These are phyloP conservation scores for Tyria jacobaeae DNA, from an alignment of 2,888 invertebrate species.

Conservation along the genomic window DNA sequence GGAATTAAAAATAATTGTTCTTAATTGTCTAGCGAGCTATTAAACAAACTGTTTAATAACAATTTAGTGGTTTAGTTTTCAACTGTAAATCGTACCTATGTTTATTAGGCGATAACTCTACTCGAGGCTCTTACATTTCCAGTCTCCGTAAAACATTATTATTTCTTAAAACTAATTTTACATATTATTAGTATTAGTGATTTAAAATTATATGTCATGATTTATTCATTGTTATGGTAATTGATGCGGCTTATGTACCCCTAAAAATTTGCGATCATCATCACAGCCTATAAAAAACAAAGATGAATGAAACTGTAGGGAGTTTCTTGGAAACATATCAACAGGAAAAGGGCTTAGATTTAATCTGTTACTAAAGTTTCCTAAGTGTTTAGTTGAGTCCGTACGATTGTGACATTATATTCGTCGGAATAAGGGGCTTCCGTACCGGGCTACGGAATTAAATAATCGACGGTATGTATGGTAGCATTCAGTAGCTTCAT, in stretches of 20 bases:
- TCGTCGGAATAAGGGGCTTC: slow-evolving; percentile 75
- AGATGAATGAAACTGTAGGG: no score
- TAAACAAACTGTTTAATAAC: slow-evolving; percentile 58
- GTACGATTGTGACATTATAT: slow-evolving; percentile 50
- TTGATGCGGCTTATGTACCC: no score
- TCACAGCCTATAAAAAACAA: no score
- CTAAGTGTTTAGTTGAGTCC: slow-evolving; percentile 31
- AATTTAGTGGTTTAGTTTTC: slow-evolving; percentile 48
- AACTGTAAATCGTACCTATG: slow-evolving; percentile 28
- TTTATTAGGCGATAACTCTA: not conserved
- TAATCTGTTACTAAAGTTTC: slow-evolving; percentile 27
- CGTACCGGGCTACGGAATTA: slow-evolving; percentile 68
- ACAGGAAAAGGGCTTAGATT: no score
- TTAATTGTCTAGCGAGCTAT: slow-evolving; percentile 62
- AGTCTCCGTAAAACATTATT: not conserved
- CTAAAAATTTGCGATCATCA: no score
- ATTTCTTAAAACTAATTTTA: not conserved
- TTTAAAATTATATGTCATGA: no score
- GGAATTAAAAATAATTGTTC: slow-evolving; percentile 72
- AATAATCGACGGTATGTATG: slow-evolving; percentile 66
- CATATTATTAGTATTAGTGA: no score
- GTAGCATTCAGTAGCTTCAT: slow-evolving; percentile 52
- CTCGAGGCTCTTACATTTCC: not conserved
- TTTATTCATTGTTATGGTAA: no score
- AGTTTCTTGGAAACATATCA: not conserved